Evolutionary conservation across 2,113 vertebrate genomes (phyloP), one percentile per base, ranked within the genome.

Genomic region (Athene noctua): DNA sequence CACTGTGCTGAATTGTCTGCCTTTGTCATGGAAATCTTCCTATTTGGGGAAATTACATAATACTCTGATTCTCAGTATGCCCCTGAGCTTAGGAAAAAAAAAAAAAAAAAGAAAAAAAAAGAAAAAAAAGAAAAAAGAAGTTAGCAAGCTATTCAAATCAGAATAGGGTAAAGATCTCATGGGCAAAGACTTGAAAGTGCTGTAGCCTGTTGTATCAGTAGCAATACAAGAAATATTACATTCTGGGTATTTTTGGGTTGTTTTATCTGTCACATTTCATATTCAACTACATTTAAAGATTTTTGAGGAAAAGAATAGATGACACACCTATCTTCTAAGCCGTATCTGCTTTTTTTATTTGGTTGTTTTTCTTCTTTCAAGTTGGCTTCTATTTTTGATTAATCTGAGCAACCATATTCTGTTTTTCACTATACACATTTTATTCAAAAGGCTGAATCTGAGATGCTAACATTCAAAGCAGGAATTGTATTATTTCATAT

Each of bases 351-450:
- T 80, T 30, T 30, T n/a, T 51, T 38, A 17, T 51, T 34, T n/a
- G 21, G 21, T 80, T 49, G 29, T 46, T 78, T 81, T 95, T 86
- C 21, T 55, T 80, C 94, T 90, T 94, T 66, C 40, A 85, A 75
- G 38, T 55, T 94, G 58, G 63, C 21, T 92, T 67, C 88, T 78
- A 15, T 4, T 94, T 95, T 94, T 95, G 58, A 95, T 96, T 90
- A 65, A 88, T 91, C n/a, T 58, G 54, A 95, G 70, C 83, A 61
- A 23, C 57, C 67, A 5, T 44, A 40, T 67, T 94, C 71, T 92
- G 6, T 70, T 93, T 96, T 84, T 95, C 63, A 87, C 78, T 82
- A 2, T 62, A 44, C 38, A 46, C 13, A 21, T 94, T 57, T 91
- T 94, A 95, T 68, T 86, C 54, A 54, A 89, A 84, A 63, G 81